Conservation (phyloP, 2,797 vertebrate genomes). For the Potorous gilbertii region DNA sequence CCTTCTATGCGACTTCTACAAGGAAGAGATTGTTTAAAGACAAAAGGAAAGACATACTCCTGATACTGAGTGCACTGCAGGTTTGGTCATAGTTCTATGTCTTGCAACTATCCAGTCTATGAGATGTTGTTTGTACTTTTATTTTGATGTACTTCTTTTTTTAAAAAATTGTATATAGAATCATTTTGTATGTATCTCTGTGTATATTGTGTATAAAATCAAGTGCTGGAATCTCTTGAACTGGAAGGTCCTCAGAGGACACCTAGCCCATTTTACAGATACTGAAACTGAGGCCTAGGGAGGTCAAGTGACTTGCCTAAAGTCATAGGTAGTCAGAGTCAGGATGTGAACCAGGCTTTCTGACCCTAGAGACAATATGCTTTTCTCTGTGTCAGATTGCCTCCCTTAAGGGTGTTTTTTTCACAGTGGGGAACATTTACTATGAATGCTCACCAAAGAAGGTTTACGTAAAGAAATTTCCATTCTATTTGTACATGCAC, state of each 20-base stretch:
- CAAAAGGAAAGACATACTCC: background rate
- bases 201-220: background rate
- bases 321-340: background rate
- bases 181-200: too few species aligned
- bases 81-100: background rate
- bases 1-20: background rate
- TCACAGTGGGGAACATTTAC: background rate
- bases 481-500: background rate
- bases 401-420: background rate
- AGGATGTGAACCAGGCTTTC: background rate
- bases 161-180: background rate
- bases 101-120: background rate
- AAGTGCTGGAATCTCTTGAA: background rate
- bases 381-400: background rate
- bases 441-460: background rate
- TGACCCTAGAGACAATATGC: background rate
- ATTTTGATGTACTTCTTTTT: background rate
- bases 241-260: background rate
- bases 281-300: background rate
- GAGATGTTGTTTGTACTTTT: background rate
- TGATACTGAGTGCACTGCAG: background rate
- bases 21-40: background rate
- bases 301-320: background rate
- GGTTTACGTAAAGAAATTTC: background rate
- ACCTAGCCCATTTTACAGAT: background rate